Evolutionary conservation across 2,797 vertebrate genomes (phyloP).

Genomic region (Danio albolineatus): DNA sequence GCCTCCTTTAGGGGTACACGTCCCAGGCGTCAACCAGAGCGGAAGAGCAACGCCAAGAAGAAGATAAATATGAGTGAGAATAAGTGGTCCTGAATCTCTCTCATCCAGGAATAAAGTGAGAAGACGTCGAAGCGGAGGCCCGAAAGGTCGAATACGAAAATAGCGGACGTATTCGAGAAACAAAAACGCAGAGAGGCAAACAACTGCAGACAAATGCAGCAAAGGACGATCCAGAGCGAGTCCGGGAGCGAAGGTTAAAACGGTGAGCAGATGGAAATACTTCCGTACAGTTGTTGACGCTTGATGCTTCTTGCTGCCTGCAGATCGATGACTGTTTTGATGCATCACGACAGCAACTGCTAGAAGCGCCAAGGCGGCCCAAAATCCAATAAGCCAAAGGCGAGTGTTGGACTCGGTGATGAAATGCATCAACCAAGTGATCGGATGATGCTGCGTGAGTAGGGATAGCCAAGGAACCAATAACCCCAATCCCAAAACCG

Average conservation of each 20-base stretch:
- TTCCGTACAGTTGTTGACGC: conserved; percentile 90
- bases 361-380: conserved; percentile 82
- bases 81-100: conserved; percentile 93
- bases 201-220: conserved; percentile 87
- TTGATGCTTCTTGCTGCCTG: conserved; percentile 90
- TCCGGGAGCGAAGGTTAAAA: conserved; percentile 92
- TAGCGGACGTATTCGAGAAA: conserved; percentile 92
- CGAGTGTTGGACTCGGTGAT: conserved; percentile 84
- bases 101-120: conserved; percentile 95
- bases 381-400: conserved; percentile 87
- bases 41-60: conserved; percentile 95
- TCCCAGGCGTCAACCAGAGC: conserved; percentile 90
- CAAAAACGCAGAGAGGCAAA: conserved; percentile 87
- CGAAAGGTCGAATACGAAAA: conserved; percentile 92
- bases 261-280: conserved; percentile 95
- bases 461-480: conserved; percentile 94
- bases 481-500: conserved; percentile 89
- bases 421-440: conserved; percentile 93
- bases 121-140: conserved; percentile 86
- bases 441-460: conserved; percentile 89
- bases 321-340: conserved; percentile 87
- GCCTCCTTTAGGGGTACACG: conserved; percentile 86
- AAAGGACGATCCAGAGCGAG: conserved; percentile 90
- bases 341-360: conserved; percentile 88
- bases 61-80: conserved; percentile 95